Evolutionary conservation across 2,113 vertebrate species (phyloP).

Genomic region (Notarius lentiginosus): DNA sequence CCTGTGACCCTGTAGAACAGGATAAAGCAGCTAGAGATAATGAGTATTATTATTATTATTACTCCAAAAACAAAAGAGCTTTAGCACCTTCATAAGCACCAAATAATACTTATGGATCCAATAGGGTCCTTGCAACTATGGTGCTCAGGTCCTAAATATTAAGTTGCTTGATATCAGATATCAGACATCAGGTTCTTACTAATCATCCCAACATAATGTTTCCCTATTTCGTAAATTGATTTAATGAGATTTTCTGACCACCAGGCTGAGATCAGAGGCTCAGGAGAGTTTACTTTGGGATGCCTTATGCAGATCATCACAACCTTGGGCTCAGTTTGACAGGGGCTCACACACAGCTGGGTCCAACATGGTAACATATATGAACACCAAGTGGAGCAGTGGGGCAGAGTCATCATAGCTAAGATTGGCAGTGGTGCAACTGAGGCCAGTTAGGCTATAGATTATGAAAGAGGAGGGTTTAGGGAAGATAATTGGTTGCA

Average conservation of each 20-base stretch:
- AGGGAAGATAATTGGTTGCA: slow-evolving; percentile 60
- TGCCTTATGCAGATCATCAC: slow-evolving; percentile 24
- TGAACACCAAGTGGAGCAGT: slow-evolving; percentile 73
- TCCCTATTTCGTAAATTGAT: slow-evolving; percentile 52
- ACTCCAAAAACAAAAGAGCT: too few species aligned
- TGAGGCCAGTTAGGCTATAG: slow-evolving; percentile 57
- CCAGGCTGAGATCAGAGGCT: slow-evolving; percentile 69
- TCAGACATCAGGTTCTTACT: not conserved
- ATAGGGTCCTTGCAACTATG: too few species aligned
- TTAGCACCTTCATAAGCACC: too few species aligned
- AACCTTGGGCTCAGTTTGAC: not conserved
- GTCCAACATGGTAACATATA: slow-evolving; percentile 73
- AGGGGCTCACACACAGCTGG: slow-evolving; percentile 65
- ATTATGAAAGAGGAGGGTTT: slow-evolving; percentile 67
- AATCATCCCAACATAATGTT: not conserved
- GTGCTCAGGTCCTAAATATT: not conserved
- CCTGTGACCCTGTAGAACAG: too few species aligned
- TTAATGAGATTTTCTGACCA: slow-evolving; percentile 75
- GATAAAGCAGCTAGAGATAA: too few species aligned
- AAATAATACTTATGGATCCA: too few species aligned
- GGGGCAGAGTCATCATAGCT: slow-evolving; percentile 64
- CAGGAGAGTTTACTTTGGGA: slow-evolving; percentile 40
- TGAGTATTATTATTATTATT: too few species aligned
- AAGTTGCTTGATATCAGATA: not conserved
- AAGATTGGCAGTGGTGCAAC: slow-evolving; percentile 64